Percentiles rank a stretch among this genome's conserved stretches.
Conservation (phyloP, 1,140 invertebrate genomes). For the Cecropterus lyciades region DNA sequence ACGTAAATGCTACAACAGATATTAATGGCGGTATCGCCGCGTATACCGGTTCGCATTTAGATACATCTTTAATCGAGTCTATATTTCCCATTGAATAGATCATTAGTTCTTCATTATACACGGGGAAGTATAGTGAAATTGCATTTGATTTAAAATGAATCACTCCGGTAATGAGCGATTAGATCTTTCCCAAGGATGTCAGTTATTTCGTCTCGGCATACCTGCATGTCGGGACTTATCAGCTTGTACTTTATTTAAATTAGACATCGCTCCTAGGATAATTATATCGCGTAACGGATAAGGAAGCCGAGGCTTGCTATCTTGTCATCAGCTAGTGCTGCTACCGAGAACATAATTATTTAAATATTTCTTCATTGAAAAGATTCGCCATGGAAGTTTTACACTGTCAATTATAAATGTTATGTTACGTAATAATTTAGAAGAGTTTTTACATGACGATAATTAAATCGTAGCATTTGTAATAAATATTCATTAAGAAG, state of each 20-base stretch:
- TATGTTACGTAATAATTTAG: too few relatives aligned
- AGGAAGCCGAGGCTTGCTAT: slow-evolving; percentile 68
- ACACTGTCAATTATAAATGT: background rate
- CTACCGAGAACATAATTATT: slow-evolving; percentile 37
- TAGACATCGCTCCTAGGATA: slow-evolving; percentile 62
- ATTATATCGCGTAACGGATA: slow-evolving; percentile 75
- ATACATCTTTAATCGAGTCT: slow-evolving; percentile 41
- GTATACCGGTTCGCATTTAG: slow-evolving; percentile 39
- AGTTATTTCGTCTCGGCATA: slow-evolving; percentile 55
- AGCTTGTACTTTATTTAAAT: slow-evolving; percentile 70
- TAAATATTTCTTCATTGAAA: background rate
- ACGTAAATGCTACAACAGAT: slow-evolving; percentile 76
- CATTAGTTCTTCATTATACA: slow-evolving; percentile 23
- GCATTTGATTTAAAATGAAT: slow-evolving; percentile 2
- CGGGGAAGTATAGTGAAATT: slow-evolving; percentile 1
- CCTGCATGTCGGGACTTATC: slow-evolving; percentile 58
- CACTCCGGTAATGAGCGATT: slow-evolving; percentile 4
- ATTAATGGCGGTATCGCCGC: slow-evolving; percentile 70
- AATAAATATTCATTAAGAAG: background rate
- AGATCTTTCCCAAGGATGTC: slow-evolving; percentile 55
- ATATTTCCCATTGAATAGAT: slow-evolving; percentile 32
- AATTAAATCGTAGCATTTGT: background rate
- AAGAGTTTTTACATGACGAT: too few relatives aligned
- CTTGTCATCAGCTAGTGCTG: slow-evolving; percentile 63
- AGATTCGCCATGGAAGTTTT: background rate